A percentile compares a stretch with the other conserved stretches of the same genome.
Evolutionary conservation across 2,797 vertebrate genomes (phyloP).

Genomic region (Monodelphis domestica): DNA sequence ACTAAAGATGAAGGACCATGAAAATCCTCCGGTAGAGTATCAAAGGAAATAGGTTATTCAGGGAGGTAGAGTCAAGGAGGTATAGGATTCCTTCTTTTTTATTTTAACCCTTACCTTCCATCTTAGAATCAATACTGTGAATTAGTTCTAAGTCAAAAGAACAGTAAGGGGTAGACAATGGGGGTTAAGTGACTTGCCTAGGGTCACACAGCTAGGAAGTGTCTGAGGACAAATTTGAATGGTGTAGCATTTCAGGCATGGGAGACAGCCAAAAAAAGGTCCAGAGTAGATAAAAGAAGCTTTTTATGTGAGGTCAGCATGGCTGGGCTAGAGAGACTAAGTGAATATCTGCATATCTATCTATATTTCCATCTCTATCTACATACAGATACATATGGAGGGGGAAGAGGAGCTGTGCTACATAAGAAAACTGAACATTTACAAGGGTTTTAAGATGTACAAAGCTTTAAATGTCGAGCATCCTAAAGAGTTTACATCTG

Average conservation of each 20-base stretch:
- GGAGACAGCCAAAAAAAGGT: not conserved
- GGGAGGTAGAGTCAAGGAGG: not conserved
- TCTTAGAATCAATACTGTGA: too few species aligned
- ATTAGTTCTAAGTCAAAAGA: too few species aligned
- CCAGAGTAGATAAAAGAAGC: too few species aligned
- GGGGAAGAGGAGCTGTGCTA: not conserved
- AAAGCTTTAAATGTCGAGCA: not conserved
- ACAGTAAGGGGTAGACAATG: too few species aligned
- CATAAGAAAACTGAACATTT: not conserved
- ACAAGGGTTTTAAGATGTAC: not conserved
- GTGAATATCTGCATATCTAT: not conserved
- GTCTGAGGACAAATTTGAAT: too few species aligned
- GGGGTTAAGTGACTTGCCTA: too few species aligned
- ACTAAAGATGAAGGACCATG: not conserved
- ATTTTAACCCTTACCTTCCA: too few species aligned
- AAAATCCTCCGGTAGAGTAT: not conserved
- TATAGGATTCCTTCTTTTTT: too few species aligned
- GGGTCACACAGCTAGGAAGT: too few species aligned
- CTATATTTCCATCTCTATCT: too few species aligned
- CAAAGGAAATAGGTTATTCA: not conserved
- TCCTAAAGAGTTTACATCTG: not conserved
- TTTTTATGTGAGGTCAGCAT: not conserved
- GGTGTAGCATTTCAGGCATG: not conserved
- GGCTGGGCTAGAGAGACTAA: not conserved
- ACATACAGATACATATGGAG: too few species aligned